These are phyloP conservation scores for Vandiemenella viatica DNA, from an alignment of 2,888 invertebrate genomes.

Conservation along the genomic window DNA sequence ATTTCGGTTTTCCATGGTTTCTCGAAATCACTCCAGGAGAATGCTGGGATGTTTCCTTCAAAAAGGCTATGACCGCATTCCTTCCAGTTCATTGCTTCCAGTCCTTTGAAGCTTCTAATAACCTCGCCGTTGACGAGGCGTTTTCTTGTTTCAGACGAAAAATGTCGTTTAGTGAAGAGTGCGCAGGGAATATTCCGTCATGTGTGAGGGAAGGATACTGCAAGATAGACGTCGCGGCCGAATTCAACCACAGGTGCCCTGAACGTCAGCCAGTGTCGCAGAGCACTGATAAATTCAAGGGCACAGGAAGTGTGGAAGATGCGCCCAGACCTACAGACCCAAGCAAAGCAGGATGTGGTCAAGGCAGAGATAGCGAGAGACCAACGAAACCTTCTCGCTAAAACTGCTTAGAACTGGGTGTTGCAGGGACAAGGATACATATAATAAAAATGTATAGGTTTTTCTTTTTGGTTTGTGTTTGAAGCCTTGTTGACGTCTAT, in stretches of 20 bases:
- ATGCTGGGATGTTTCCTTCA: no score
- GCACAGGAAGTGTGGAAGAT: conserved; percentile 2
- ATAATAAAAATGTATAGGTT: no score
- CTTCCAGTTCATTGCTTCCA: no score
- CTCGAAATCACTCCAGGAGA: no score
- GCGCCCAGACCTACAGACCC: neutral
- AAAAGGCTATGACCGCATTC: no score
- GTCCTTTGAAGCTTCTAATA: no score
- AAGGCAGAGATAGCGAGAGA: neutral
- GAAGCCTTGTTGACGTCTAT: no score
- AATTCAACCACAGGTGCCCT: conserved; percentile 1
- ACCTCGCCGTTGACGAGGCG: no score
- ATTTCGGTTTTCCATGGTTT: no score
- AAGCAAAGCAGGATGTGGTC: neutral
- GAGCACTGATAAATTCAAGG: neutral
- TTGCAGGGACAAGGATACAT: neutral
- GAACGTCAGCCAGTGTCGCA: neutral
- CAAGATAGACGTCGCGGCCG: neutral
- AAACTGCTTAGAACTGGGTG: neutral
- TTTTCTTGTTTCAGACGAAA: no score
- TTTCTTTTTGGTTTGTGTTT: no score
- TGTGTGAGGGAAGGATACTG: neutral
- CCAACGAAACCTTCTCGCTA: neutral
- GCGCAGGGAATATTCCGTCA: neutral
- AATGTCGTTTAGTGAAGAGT: no score